These are phyloP conservation scores for Halcyon chelicuti DNA, from an alignment of 2,797 vertebrate genomes.

Conservation along the genomic window DNA sequence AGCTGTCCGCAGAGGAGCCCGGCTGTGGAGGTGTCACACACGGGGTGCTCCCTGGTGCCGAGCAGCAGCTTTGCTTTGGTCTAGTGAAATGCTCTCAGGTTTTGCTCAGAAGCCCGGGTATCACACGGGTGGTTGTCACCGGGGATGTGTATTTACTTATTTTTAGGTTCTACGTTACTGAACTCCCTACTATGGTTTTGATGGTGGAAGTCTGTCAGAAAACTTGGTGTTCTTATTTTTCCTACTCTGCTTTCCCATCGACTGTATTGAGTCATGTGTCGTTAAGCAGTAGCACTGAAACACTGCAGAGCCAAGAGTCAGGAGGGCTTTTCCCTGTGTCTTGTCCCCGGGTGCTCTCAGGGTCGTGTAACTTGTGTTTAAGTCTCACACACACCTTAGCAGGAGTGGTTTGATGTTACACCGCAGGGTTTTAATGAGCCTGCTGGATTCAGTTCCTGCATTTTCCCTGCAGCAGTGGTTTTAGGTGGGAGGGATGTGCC, in stretches of 20 bases:
- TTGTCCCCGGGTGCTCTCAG: neutral
- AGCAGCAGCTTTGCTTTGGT: neutral
- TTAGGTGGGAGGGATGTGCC: neutral
- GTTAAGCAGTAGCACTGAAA: neutral
- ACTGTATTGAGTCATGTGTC: neutral
- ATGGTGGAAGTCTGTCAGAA: neutral
- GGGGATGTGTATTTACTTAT: neutral
- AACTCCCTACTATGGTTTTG: no score
- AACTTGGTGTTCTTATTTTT: neutral
- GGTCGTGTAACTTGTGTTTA: neutral
- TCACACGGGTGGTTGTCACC: neutral
- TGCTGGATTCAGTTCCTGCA: rapidly evolving
- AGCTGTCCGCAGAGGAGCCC: rapidly evolving
- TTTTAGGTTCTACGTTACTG: neutral
- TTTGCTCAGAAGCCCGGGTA: neutral
- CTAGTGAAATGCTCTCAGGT: neutral
- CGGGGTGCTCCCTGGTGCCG: neutral
- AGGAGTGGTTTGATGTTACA: rapidly evolving
- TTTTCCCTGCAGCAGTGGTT: neutral
- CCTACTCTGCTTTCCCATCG: neutral
- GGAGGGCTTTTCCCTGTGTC: neutral
- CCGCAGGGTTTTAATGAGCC: neutral
- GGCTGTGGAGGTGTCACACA: neutral
- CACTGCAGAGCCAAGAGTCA: neutral
- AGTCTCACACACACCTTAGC: neutral